phyloP scores from a whole-genome alignment of 2,888 invertebrate species.

The Apantesis nais region DNA sequence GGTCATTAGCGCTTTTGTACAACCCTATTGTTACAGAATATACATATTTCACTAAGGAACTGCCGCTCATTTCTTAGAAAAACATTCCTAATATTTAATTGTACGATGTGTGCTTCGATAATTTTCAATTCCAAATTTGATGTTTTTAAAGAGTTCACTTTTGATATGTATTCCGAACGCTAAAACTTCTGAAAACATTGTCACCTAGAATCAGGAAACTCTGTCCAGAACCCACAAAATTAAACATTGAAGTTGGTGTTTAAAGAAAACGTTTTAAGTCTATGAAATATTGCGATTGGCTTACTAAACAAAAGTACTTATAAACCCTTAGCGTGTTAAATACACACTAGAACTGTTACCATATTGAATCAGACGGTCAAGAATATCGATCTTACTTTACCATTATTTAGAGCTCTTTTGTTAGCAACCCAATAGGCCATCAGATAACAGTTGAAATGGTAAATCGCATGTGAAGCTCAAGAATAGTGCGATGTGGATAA shows the following conservation, averaged over 20 bases:
- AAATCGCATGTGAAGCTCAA: slow-evolving; percentile 80
- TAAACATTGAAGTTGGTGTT: not conserved
- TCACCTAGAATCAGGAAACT: not conserved
- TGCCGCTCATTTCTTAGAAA: not conserved
- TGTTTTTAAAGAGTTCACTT: not conserved
- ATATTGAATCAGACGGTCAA: slow-evolving; percentile 51
- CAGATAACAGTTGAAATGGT: slow-evolving; percentile 77
- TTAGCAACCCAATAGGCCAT: slow-evolving; percentile 70
- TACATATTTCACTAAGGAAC: not conserved
- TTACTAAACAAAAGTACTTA: slow-evolving; percentile 12
- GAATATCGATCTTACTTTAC: slow-evolving; percentile 70
- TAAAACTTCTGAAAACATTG: not conserved
- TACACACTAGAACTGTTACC: slow-evolving; percentile 37
- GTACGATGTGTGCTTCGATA: too few relatives aligned
- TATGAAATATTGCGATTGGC: not conserved
- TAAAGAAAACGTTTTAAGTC: not conserved
- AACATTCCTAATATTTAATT: too few relatives aligned
- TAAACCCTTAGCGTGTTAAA: slow-evolving; percentile 23
- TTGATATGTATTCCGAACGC: not conserved
- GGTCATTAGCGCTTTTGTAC: not conserved
- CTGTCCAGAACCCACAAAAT: not conserved
- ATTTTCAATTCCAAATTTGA: not conserved
- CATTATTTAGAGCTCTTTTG: slow-evolving; percentile 71
- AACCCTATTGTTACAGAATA: not conserved
- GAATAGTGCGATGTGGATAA: slow-evolving; percentile 65